These are phyloP conservation scores for Pantelozetes paolii DNA, from an alignment of 2,888 invertebrate species.

Conservation along the genomic window DNA sequence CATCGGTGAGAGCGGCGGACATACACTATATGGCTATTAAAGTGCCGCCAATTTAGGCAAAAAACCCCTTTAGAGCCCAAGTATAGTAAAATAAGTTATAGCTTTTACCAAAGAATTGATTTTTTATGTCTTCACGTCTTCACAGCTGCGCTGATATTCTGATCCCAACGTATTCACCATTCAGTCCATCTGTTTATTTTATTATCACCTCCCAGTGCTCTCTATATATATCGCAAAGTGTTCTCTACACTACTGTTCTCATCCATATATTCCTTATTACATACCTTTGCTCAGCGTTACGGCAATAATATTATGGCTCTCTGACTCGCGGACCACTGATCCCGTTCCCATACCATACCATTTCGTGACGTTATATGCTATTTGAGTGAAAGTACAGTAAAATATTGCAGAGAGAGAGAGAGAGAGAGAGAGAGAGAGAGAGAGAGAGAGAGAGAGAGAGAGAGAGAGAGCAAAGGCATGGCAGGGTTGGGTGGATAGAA, in stretches of 20 bases:
- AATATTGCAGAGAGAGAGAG: not conserved
- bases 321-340: conserved; percentile 9
- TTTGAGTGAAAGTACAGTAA: no score
- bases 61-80: conserved; percentile 22
- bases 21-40: not conserved
- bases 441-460: conserved; percentile 26
- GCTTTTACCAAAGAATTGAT: conserved; percentile 9
- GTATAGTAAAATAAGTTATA: conserved; percentile 7
- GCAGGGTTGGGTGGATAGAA: not conserved
- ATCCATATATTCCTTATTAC: not conserved
- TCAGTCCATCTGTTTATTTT: conserved; percentile 33
- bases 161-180: conserved; percentile 24
- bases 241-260: not conserved
- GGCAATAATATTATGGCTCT: conserved; percentile 27
- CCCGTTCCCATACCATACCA: conserved; percentile 22
- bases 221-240: conserved; percentile 4
- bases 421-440: conserved; percentile 16
- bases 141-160: conserved; percentile 21
- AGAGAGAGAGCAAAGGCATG: not conserved
- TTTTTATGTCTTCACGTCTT: not conserved
- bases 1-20: not conserved
- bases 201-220: conserved; percentile 17
- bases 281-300: conserved; percentile 16
- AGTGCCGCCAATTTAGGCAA: no score
- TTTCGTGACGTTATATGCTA: not conserved